A percentile compares a stretch with the other conserved stretches of the same genome.
phyloP scores from a whole-genome alignment of 2,113 vertebrate species.

The Petromus typicus region DNA sequence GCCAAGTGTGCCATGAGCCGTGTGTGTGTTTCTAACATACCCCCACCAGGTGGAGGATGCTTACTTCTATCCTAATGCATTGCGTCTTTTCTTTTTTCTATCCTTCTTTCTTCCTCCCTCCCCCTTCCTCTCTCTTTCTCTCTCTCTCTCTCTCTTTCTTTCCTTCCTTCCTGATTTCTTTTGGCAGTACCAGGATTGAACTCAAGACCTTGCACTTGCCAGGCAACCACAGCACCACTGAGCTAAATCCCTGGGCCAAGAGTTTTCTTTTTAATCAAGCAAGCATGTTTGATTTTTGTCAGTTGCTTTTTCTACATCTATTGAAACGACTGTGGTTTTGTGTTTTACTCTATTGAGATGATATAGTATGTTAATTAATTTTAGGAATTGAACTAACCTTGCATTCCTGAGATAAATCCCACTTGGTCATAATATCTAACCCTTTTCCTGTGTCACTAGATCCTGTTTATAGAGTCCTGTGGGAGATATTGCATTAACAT shows the following conservation, averaged over 20 bases:
- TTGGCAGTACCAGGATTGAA: no score
- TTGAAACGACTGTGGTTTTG: neutral
- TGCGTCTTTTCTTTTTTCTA: no score
- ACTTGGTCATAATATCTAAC: neutral
- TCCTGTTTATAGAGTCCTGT: neutral
- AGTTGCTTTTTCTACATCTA: neutral
- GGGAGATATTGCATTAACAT: neutral
- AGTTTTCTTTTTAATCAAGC: neutral
- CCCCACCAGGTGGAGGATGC: neutral
- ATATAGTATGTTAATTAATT: neutral
- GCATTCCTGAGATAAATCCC: neutral
- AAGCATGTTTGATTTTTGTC: neutral
- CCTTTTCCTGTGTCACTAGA: neutral
- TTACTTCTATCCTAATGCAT: neutral
- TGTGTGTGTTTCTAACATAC: neutral
- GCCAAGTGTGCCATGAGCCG: neutral
- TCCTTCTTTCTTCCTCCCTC: no score
- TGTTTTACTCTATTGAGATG: neutral
- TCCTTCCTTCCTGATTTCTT: no score
- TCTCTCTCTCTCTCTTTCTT: no score
- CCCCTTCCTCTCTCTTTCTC: no score
- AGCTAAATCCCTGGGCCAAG: no score
- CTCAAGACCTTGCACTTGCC: no score
- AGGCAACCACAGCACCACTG: no score
- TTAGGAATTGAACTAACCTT: neutral